Base-by-base conservation (phyloP, 2,113 vertebrate genomes). In the Platichthys stellatus region DNA sequence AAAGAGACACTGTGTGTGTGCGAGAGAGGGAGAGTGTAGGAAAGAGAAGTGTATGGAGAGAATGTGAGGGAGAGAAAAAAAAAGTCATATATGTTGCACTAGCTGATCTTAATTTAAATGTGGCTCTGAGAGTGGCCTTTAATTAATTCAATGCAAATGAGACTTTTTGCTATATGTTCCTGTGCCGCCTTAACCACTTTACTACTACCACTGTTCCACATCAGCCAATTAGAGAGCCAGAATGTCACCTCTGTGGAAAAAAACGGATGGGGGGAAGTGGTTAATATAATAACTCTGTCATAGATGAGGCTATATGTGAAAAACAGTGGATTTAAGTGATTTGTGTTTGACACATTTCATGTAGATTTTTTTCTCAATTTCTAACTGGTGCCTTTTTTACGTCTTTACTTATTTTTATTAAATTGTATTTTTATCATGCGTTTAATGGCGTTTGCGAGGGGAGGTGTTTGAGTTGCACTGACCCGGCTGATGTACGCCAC, bases 131-230 rank as follows among this genome's bases (percentile, higher is more conserved):
- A 88, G 93, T 92, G 92, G 86, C 79, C 85, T 88, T 93, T 92
- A 93, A 93, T 94, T 92, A 93, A 94, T 95, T 95, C 92, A 80
- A 94, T 94, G 92, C 89, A 93, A 95, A 94, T 94, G 60, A 88
- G 85, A 88, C 81, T 78, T 90, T 87, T 80, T 81, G 70, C 74
- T 83, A 24, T 68, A 79, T 67, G 47, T 89, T 85, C 80, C 70
- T 26, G 69, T 78, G 76, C 78, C 26, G 43, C 74, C 82, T 79
- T 85, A 69, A 59, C 83, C 43, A 78, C 51, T 43, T 85, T 72
- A 59, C 83, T 49, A 76, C 51, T 43, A 83, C 82, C 18, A 49
- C 51, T 20, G 23, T 47, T 71, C 43, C 43, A 69, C 7, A 10
- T 73, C 68, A 82, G 78, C 72, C 91, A 92, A 92, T 93, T 93